These are phyloP conservation scores for Pseudorhiza aurosa DNA, from an alignment of 30 jellyfish, hydroid and myxozoan genomes.

Conservation along the genomic window DNA sequence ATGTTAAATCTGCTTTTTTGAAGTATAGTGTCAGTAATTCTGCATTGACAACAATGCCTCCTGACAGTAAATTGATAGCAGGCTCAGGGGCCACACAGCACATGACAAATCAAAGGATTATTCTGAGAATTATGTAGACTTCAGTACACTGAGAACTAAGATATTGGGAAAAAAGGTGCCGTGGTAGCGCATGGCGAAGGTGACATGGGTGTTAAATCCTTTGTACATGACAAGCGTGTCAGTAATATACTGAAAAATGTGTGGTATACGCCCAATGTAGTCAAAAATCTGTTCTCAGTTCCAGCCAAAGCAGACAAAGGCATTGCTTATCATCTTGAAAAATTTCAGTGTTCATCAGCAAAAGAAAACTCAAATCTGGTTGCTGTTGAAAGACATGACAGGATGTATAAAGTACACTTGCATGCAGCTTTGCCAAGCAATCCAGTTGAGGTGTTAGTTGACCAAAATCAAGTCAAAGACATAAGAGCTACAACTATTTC, in stretches of 20 bases:
- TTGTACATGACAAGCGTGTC: slow-evolving; percentile 28
- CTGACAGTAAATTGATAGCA: slow-evolving; percentile 32
- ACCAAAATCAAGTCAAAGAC: no score
- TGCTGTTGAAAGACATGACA: slow-evolving; percentile 36
- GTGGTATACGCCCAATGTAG: slow-evolving; percentile 45
- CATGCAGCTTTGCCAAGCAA: slow-evolving; percentile 39
- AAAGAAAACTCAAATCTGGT: slow-evolving; percentile 37
- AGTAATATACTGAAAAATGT: slow-evolving; percentile 31
- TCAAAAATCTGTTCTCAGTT: slow-evolving; percentile 45
- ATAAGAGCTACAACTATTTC: no score
- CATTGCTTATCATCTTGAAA: slow-evolving; percentile 31
- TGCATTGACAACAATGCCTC: slow-evolving; percentile 48
- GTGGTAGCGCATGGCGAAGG: slow-evolving; percentile 37
- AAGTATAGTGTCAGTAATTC: slow-evolving; percentile 23
- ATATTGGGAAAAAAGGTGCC: slow-evolving; percentile 37
- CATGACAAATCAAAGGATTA: slow-evolving; percentile 38
- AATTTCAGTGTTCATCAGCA: slow-evolving; percentile 29
- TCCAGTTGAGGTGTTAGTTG: slow-evolving; percentile 19
- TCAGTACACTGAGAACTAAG: slow-evolving; percentile 25
- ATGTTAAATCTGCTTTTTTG: slow-evolving; percentile 19
- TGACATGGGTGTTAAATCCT: slow-evolving; percentile 26
- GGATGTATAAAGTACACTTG: slow-evolving; percentile 40
- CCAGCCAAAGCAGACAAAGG: slow-evolving; percentile 56
- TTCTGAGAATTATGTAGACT: slow-evolving; percentile 23
- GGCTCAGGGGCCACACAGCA: slow-evolving; percentile 50